Evolutionary conservation across 2,888 invertebrate genomes (phyloP).

Genomic region (Epinotia ramella): DNA sequence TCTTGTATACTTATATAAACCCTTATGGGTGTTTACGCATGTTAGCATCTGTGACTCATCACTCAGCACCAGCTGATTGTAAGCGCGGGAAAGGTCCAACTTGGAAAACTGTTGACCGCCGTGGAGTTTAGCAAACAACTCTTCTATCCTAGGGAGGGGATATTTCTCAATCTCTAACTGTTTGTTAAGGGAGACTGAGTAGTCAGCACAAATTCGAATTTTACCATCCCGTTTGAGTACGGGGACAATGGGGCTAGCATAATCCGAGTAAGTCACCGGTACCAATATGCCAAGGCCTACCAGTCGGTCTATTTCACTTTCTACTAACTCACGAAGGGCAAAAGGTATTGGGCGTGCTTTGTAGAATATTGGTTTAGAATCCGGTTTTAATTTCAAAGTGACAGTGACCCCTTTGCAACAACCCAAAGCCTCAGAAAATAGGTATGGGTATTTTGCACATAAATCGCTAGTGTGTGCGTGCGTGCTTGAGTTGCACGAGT

Average conservation of each 20-base stretch:
- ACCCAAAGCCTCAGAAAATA: background rate
- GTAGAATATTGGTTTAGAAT: background rate
- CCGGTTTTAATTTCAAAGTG: background rate
- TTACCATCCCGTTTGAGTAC: no score
- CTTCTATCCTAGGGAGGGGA: no score
- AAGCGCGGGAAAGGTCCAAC: background rate
- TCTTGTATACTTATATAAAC: background rate
- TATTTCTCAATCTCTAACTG: no score
- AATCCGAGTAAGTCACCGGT: no score
- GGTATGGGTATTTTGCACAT: no score
- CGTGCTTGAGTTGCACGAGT: no score
- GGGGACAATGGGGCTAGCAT: no score
- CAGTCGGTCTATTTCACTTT: background rate
- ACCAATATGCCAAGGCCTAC: no score
- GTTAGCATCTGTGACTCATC: background rate
- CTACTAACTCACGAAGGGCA: background rate
- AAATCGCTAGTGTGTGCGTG: no score
- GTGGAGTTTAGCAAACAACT: background rate
- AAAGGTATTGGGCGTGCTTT: constrained; percentile 1
- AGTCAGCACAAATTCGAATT: no score
- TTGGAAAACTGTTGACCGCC: constrained; percentile 15
- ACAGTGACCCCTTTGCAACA: constrained; percentile 1
- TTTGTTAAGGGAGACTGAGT: no score
- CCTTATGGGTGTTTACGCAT: constrained; percentile 8
- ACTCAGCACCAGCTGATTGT: background rate